Evolutionary conservation across 2,113 vertebrate species (phyloP).

Genomic region (Ceyx margarethae): DNA sequence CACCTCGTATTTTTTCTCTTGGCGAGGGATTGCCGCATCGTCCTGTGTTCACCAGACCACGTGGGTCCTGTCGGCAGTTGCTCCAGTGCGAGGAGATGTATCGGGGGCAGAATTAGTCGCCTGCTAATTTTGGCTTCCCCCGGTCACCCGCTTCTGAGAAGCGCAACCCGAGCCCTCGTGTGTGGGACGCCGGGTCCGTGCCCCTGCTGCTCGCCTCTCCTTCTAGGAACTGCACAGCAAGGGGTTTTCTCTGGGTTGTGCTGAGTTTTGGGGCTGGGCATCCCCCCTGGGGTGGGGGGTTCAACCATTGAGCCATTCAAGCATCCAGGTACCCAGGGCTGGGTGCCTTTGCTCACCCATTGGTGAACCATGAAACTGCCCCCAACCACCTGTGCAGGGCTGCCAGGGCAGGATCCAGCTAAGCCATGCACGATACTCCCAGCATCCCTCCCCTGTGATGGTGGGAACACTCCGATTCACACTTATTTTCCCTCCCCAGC

Average conservation of each 20-base stretch:
- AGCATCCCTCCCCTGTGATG: background rate
- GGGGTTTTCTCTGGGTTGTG: fast-evolving
- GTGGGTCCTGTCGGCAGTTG: background rate
- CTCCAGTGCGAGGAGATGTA: background rate
- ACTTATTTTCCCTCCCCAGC: fast-evolving
- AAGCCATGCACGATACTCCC: fast-evolving
- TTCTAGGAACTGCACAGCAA: slow-evolving; percentile 27
- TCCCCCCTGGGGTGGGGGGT: background rate
- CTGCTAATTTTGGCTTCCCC: slow-evolving; percentile 66
- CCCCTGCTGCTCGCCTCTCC: background rate
- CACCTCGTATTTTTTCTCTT: background rate
- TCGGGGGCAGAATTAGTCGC: background rate
- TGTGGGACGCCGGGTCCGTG: background rate
- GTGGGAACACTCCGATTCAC: background rate
- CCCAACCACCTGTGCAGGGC: fast-evolving
- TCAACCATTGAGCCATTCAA: background rate
- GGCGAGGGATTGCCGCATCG: background rate
- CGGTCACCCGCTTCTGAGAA: background rate
- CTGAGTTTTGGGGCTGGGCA: background rate
- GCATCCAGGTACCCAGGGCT: background rate
- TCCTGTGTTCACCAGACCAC: background rate
- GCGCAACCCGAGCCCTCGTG: background rate
- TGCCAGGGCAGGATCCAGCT: background rate
- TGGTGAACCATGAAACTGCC: background rate
- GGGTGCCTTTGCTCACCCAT: background rate